Base-by-base conservation (phyloP, 2,113 vertebrate species). In the Melanerpes aurifrons region DNA sequence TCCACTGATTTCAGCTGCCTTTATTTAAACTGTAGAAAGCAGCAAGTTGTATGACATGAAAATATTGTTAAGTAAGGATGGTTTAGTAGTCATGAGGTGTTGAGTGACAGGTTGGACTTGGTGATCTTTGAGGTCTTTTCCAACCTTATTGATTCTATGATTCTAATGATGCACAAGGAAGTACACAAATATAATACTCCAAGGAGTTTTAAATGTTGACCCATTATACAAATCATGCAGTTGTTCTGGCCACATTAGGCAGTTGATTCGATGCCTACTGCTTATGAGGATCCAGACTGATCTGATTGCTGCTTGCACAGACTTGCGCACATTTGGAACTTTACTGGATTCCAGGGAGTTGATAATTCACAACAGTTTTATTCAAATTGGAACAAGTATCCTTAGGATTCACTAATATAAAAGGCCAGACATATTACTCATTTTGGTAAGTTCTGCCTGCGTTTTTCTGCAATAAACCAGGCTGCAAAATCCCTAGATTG, bases 391-490 rank as follows among this genome's bases (percentile, higher is more conserved):
- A 86, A 67, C 8, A 63, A 73, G 48, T 67, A 57, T 82, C 50
- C 24, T 64, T 90, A 61, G 56, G 79, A 90, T 61, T 94, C 90
- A 71, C 6, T 71, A 57, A 32, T 29, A 50, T 75, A 71, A 56
- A 73, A 95, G 61, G 66, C 47, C 57, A 94, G 61, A 82, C 77
- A 73, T 2, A 2, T 71, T 87, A 67, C 54, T 80, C 61, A 70
- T 86, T 61, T 87, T 71, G 50, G 58, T 69, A 77, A 57, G 37
- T 91, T 80, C 85, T 95, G 74, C 82, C 77, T 89, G 63, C 59
- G 17, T 70, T 80, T 94, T 35, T 37, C 37, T 92, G 61, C 64
- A 79, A 74, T 70, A 73, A 89, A 82, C 29, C 45, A 66, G 74
- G 56, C 70, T 89, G 68, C 45, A 87, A 75, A 89, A 92, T 79